Conservation (phyloP, 2,888 invertebrate species). For the Dynastes hyllus region DNA sequence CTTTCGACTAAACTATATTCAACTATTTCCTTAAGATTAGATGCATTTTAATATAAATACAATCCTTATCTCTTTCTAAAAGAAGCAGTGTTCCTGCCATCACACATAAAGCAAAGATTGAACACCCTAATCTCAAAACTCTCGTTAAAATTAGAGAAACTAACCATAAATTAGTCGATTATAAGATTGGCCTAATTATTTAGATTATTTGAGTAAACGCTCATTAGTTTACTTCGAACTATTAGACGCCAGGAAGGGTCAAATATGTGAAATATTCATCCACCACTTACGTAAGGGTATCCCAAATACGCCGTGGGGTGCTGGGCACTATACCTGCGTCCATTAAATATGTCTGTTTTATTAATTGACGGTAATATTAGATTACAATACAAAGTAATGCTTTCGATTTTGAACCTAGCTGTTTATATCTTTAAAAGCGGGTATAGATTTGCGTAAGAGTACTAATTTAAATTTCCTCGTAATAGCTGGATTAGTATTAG, state of each 20-base stretch:
- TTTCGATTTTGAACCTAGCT: conserved; percentile 8
- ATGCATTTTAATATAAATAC: conserved; percentile 10
- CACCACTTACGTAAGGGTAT: conserved; percentile 29
- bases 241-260: conserved; percentile 4
- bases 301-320: conserved; percentile 7
- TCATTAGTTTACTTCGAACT: conserved; percentile 38
- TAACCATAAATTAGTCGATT: conserved; percentile 43
- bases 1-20: background rate
- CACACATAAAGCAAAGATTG: background rate
- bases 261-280: conserved; percentile 46
- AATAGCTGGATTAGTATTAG: background rate
- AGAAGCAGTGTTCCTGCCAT: conserved; percentile 18
- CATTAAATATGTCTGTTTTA: conserved; percentile 40
- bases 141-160: conserved; percentile 38
- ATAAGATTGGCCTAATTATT: conserved; percentile 48
- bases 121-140: conserved; percentile 26
- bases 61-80: conserved; percentile 24
- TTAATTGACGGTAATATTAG: conserved; percentile 44
- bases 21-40: background rate
- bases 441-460: conserved; percentile 23
- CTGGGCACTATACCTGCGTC: conserved; percentile 29
- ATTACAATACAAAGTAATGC: conserved; percentile 29
- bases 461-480: conserved; percentile 15
- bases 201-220: conserved; percentile 44
- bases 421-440: conserved; percentile 11